Percentiles rank a stretch among this genome's conserved stretches.
These are phyloP conservation scores for Lepidochrysops patricia DNA, from an alignment of 2,888 invertebrate species.

Conservation along the genomic window DNA sequence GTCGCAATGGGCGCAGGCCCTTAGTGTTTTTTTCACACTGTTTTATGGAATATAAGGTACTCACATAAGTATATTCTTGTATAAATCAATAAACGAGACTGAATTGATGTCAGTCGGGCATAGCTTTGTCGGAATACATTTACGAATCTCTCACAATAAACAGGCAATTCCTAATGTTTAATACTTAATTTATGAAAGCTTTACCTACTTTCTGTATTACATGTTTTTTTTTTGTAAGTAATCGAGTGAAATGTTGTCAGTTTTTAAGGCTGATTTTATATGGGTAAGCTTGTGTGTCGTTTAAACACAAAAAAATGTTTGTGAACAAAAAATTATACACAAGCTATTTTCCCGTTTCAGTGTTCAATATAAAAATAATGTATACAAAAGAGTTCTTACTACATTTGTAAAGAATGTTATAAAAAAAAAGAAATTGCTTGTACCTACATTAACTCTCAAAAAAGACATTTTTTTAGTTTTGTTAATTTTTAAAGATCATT, in stretches of 20 bases:
- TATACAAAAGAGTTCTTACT: not conserved
- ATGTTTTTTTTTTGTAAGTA: not conserved
- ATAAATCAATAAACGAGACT: not conserved
- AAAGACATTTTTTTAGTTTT: not conserved
- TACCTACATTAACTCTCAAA: not conserved
- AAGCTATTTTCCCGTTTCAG: not conserved
- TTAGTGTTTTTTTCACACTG: no score
- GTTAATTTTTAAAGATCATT: not conserved
- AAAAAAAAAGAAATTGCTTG: not conserved
- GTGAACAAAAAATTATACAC: not conserved
- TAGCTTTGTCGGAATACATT: not conserved
- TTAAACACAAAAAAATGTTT: no score
- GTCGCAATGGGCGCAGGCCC: no score
- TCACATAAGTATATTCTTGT: not conserved
- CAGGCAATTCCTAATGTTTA: not conserved
- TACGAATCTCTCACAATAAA: constrained; percentile 7
- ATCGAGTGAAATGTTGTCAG: not conserved
- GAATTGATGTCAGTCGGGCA: not conserved
- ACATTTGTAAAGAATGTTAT: not conserved
- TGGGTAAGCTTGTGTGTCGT: not conserved
- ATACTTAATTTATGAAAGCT: not conserved
- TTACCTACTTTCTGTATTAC: not conserved
- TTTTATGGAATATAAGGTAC: no score
- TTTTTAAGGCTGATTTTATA: not conserved
- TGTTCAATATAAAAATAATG: not conserved